These are phyloP conservation scores for Parnassius glacialis DNA, from an alignment of 2,888 invertebrate species.

Conservation along the genomic window DNA sequence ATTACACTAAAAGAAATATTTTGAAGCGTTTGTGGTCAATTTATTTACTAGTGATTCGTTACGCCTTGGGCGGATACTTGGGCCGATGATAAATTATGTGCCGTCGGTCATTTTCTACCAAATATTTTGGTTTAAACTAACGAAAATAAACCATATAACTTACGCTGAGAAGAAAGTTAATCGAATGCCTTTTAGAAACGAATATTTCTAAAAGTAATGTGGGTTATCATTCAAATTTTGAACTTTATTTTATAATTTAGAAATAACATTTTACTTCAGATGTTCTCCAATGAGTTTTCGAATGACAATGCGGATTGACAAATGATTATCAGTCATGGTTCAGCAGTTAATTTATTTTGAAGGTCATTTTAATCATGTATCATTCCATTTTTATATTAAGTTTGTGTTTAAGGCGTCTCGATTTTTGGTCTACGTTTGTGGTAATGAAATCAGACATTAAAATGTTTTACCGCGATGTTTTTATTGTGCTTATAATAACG, in stretches of 20 bases:
- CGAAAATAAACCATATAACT: conserved; percentile 41
- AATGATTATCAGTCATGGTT: conserved; percentile 72
- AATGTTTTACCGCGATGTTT: conserved; percentile 11
- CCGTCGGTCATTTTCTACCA: conserved; percentile 64
- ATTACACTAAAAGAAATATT: conserved; percentile 62
- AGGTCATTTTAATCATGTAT: conserved; percentile 21
- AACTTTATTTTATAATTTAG: conserved; percentile 44
- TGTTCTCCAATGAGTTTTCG: conserved; percentile 47
- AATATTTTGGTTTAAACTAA: conserved; percentile 26
- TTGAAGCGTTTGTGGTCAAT: conserved; percentile 75
- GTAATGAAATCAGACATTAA: background rate
- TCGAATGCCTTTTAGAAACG: conserved; percentile 8
- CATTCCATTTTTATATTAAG: conserved; percentile 18
- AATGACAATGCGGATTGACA: conserved; percentile 74
- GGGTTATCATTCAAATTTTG: conserved; percentile 21
- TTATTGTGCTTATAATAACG: conserved; percentile 42
- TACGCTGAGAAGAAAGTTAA: conserved; percentile 8
- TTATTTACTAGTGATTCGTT: conserved; percentile 78
- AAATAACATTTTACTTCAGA: conserved; percentile 44
- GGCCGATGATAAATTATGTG: conserved; percentile 72
- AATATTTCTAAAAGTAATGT: conserved; percentile 21
- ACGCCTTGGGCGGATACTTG: conserved; percentile 77
- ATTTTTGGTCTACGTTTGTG: background rate
- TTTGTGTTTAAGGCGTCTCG: background rate
- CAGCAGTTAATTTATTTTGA: conserved; percentile 75